Percentiles rank a stretch among this genome's conserved stretches.
These are phyloP conservation scores for Rhinoptilus africanus DNA, from an alignment of 2,113 vertebrate genomes.

Conservation along the genomic window DNA sequence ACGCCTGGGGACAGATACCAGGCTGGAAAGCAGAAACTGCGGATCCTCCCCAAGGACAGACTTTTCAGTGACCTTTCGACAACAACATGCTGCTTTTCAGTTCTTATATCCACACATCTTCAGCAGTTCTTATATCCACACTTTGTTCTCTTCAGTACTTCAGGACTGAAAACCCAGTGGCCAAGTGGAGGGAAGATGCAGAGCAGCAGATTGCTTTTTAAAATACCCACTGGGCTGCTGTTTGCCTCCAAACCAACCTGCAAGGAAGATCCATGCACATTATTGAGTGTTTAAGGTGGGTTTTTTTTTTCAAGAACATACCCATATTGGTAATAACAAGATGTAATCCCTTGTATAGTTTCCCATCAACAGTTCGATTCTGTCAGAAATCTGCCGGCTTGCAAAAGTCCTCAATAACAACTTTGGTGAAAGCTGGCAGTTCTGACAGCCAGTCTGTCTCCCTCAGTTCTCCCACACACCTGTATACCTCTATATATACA, in stretches of 20 bases:
- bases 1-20: neutral
- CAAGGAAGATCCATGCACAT: neutral
- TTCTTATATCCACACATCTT: neutral
- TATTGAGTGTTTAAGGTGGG: neutral
- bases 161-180: neutral
- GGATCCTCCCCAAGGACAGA: neutral
- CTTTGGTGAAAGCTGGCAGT: neutral
- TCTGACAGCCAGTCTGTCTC: constrained; percentile 7
- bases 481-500: neutral
- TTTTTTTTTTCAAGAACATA: neutral
- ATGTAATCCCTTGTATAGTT: neutral
- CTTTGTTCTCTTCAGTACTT: neutral
- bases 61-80: neutral
- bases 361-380: neutral
- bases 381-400: neutral
- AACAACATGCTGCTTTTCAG: neutral
- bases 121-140: neutral
- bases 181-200: neutral
- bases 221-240: neutral
- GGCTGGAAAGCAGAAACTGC: neutral
- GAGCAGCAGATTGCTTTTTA: neutral
- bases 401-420: neutral
- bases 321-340: neutral
- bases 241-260: neutral
- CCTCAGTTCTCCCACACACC: neutral